Percentiles rank a stretch among this genome's conserved stretches.
These are phyloP conservation scores for Climacteris rufus DNA, from an alignment of 2,113 vertebrate species.

Conservation along the genomic window DNA sequence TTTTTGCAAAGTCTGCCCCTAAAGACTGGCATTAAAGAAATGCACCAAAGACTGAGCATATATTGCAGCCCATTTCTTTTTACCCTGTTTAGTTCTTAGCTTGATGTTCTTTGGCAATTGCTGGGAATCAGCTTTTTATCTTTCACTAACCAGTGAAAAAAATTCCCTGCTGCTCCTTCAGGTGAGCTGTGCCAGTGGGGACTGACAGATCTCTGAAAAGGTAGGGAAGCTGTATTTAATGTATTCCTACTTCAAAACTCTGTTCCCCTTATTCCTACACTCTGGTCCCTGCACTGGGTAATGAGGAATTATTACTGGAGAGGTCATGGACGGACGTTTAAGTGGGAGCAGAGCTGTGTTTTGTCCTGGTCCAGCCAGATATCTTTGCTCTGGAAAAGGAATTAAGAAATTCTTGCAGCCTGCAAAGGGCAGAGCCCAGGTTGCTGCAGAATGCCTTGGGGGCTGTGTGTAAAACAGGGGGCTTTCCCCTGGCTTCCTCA, in stretches of 20 bases:
- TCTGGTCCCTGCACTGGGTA: neutral
- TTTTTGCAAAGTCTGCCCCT: conserved; percentile 67
- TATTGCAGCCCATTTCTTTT: conserved; percentile 45
- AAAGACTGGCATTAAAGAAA: conserved; percentile 61
- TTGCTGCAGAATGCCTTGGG: neutral
- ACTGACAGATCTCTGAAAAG: neutral
- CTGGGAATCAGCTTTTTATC: conserved; percentile 30
- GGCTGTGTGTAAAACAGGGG: rapidly evolving
- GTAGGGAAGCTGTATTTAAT: neutral
- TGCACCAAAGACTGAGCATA: conserved; percentile 21
- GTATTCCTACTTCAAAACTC: neutral
- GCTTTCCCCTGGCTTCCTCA: neutral
- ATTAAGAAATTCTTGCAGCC: neutral
- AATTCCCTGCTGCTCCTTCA: neutral
- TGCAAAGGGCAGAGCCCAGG: neutral
- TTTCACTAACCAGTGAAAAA: neutral
- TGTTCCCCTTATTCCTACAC: neutral
- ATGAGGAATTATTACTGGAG: neutral
- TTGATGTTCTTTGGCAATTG: conserved; percentile 17
- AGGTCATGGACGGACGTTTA: neutral
- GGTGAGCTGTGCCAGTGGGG: neutral
- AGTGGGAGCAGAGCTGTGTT: neutral
- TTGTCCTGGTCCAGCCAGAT: neutral
- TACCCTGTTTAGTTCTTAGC: conserved; percentile 27
- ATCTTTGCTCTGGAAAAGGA: neutral